Conservation (phyloP, 2,888 invertebrate species). For the Augochlorella aurata region DNA sequence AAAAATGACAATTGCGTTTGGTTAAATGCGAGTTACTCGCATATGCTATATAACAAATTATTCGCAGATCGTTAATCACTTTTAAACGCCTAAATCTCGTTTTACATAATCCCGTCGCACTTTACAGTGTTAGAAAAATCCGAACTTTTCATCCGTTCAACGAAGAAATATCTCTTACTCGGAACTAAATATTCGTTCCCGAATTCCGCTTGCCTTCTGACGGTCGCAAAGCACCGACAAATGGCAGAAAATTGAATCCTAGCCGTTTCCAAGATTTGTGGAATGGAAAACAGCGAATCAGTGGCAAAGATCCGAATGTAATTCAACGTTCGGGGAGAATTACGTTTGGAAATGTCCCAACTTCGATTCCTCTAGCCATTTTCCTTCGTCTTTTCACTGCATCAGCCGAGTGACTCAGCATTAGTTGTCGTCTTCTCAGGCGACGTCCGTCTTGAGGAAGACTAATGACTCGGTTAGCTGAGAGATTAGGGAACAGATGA, state of each 20-base stretch:
- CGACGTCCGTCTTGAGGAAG: conserved; percentile 51
- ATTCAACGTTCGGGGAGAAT: conserved; percentile 50
- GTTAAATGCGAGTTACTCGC: no score
- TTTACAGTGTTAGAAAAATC: neutral
- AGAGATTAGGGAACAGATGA: conserved; percentile 59
- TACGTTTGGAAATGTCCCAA: conserved; percentile 59
- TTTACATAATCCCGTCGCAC: neutral
- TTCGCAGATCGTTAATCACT: neutral
- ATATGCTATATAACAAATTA: no score
- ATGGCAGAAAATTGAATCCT: conserved; percentile 15
- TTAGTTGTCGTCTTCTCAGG: conserved; percentile 45
- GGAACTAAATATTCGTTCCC: neutral
- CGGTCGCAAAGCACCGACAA: neutral
- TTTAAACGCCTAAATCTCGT: neutral
- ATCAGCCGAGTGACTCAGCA: conserved; percentile 63
- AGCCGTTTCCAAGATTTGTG: neutral
- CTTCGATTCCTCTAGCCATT: conserved; percentile 41
- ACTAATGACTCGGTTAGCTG: conserved; percentile 59
- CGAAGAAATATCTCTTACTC: neutral
- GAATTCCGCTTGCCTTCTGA: no score
- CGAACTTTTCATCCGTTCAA: neutral
- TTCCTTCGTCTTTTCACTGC: conserved; percentile 36
- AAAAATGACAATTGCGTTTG: no score
- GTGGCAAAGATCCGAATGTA: conserved; percentile 41
- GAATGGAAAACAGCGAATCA: conserved; percentile 22